Percentiles rank a stretch among this genome's conserved stretches.
Conservation (phyloP, 1,140 invertebrate species). For the Oedothorax gibbosus region DNA sequence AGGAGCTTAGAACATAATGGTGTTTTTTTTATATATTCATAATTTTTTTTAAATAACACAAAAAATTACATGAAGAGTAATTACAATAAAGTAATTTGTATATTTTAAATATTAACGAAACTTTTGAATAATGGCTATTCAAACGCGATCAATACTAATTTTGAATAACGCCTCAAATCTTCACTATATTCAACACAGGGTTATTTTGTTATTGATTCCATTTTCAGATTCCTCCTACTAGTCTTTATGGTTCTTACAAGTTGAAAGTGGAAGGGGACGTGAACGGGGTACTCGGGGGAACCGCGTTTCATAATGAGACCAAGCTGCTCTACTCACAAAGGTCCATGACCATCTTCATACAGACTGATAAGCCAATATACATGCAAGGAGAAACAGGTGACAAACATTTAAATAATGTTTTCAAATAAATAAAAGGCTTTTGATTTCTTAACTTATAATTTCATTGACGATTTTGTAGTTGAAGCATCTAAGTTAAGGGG, state of each 20-base stretch:
- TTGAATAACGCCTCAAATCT: not conserved
- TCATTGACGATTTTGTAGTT: too few relatives aligned
- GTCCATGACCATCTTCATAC: slow-evolving; percentile 96
- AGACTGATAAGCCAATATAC: slow-evolving; percentile 94
- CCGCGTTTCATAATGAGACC: slow-evolving; percentile 87
- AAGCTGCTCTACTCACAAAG: slow-evolving; percentile 82
- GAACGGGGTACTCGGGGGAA: slow-evolving; percentile 83
- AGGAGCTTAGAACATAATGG: too few relatives aligned
- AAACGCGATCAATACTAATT: not conserved
- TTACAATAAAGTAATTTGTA: too few relatives aligned
- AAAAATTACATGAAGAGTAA: too few relatives aligned
- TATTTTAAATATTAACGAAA: too few relatives aligned
- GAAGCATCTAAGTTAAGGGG: too few relatives aligned
- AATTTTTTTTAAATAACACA: too few relatives aligned
- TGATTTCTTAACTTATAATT: too few relatives aligned
- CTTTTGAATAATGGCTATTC: not conserved
- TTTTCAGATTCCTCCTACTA: slow-evolving; percentile 81
- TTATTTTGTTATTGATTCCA: too few relatives aligned
- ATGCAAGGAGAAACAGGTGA: slow-evolving; percentile 89
- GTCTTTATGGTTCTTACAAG: slow-evolving; percentile 83
- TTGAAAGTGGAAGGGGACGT: slow-evolving; percentile 89
- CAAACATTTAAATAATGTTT: slow-evolving; percentile 59
- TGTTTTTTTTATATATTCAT: too few relatives aligned
- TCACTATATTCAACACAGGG: not conserved
- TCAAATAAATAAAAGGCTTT: too few relatives aligned